These are phyloP conservation scores for Takifugu ocellatus DNA, from an alignment of 2,797 vertebrate species.

Conservation along the genomic window DNA sequence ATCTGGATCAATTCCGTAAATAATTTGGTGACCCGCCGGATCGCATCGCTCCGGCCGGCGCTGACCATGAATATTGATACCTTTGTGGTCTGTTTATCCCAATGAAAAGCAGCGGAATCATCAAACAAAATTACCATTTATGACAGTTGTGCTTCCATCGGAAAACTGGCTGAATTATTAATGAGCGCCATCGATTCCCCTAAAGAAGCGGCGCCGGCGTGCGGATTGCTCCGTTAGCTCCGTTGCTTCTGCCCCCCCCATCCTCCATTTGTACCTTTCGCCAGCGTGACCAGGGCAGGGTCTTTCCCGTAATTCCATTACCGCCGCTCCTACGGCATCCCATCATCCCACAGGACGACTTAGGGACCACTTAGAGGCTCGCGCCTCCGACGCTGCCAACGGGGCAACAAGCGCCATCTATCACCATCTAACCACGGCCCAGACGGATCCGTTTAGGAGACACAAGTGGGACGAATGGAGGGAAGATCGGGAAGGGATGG, in stretches of 20 bases:
- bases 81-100: slow-evolving; percentile 64
- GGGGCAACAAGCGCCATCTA: slow-evolving; percentile 67
- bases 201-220: too few species aligned
- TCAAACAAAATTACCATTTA: slow-evolving; percentile 74
- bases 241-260: slow-evolving; percentile 27
- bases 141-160: slow-evolving; percentile 67
- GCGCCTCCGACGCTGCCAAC: slow-evolving; percentile 61
- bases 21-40: slow-evolving; percentile 15
- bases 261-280: slow-evolving; percentile 60
- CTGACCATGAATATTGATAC: slow-evolving; percentile 65
- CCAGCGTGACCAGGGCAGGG: slow-evolving; percentile 54
- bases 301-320: slow-evolving; percentile 73
- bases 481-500: background rate
- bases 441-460: slow-evolving; percentile 47
- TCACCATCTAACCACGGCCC: slow-evolving; percentile 58
- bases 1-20: too few species aligned
- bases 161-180: slow-evolving; percentile 67
- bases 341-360: slow-evolving; percentile 71
- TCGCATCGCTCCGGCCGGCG: slow-evolving; percentile 45
- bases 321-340: slow-evolving; percentile 63
- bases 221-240: slow-evolving; percentile 52
- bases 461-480: slow-evolving; percentile 35
- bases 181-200: slow-evolving; percentile 63
- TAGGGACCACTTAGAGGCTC: slow-evolving; percentile 72
- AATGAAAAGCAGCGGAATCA: slow-evolving; percentile 69